phyloP scores from a whole-genome alignment of 2,797 vertebrate species.

The Pipistrellus pipistrellus region DNA sequence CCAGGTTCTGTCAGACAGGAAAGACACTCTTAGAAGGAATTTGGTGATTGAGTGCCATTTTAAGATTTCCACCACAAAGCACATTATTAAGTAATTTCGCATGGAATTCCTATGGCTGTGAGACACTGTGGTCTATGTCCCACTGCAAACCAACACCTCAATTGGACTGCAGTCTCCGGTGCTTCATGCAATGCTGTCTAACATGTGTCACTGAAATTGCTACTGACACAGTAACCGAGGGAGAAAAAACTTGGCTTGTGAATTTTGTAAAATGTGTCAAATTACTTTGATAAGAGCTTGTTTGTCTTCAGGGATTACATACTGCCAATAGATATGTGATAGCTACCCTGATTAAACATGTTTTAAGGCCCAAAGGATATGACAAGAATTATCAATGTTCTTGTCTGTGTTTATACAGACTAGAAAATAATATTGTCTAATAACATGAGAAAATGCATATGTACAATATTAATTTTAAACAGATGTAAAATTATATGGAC shows the following conservation, averaged over 20 bases:
- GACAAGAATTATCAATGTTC: neutral
- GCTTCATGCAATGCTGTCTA: neutral
- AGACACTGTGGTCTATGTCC: neutral
- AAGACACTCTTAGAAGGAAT: neutral
- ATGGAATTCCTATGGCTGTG: neutral
- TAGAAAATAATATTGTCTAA: slow-evolving; percentile 10
- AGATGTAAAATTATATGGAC: neutral
- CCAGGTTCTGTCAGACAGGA: neutral
- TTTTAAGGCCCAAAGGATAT: neutral
- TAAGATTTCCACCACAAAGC: neutral
- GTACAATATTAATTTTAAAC: neutral
- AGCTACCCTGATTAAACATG: neutral
- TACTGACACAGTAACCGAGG: neutral
- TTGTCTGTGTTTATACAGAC: neutral
- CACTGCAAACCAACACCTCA: neutral
- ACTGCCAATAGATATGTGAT: neutral
- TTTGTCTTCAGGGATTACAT: neutral
- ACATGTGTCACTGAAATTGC: neutral
- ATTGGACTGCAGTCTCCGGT: neutral
- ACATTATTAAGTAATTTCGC: neutral
- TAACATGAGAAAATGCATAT: neutral
- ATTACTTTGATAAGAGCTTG: slow-evolving; percentile 23
- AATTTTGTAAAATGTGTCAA: neutral
- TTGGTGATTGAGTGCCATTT: neutral
- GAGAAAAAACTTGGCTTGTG: neutral